Conservation (phyloP, 2,888 invertebrate genomes). For the Laothoe populi region DNA sequence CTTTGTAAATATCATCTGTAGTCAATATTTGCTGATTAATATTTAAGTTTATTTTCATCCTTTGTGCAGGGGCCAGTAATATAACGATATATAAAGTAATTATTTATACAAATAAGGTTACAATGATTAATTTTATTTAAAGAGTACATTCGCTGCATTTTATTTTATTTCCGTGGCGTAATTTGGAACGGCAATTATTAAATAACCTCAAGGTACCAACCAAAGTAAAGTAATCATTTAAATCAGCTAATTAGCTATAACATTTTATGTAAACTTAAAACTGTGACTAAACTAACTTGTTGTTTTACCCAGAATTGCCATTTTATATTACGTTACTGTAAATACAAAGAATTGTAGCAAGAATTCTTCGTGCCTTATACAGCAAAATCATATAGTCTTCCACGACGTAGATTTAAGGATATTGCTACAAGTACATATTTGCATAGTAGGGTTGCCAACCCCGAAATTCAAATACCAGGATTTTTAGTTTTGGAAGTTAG, state of each 20-base stretch:
- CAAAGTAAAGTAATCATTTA: neutral
- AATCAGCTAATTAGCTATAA: neutral
- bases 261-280: neutral
- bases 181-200: neutral
- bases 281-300: neutral
- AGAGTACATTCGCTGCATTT: neutral
- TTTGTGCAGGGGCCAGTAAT: constrained; percentile 14
- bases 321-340: neutral
- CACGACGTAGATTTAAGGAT: constrained; percentile 42
- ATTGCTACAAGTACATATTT: constrained; percentile 17
- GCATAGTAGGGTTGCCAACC: too few relatives aligned
- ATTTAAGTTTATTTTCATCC: constrained; percentile 1
- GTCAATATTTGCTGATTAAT: constrained; percentile 16
- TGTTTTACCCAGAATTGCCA: neutral
- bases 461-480: too few relatives aligned
- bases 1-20: constrained; percentile 35
- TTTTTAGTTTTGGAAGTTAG: too few relatives aligned
- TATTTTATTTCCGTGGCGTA: neutral
- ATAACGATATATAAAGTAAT: neutral
- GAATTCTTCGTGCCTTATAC: constrained; percentile 77
- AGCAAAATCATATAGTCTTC: constrained; percentile 82
- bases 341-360: constrained; percentile 30
- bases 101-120: too few relatives aligned
- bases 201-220: neutral
- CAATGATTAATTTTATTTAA: neutral